These are phyloP conservation scores for Crematogaster levior DNA, from an alignment of 2,888 invertebrate genomes.

Conservation along the genomic window DNA sequence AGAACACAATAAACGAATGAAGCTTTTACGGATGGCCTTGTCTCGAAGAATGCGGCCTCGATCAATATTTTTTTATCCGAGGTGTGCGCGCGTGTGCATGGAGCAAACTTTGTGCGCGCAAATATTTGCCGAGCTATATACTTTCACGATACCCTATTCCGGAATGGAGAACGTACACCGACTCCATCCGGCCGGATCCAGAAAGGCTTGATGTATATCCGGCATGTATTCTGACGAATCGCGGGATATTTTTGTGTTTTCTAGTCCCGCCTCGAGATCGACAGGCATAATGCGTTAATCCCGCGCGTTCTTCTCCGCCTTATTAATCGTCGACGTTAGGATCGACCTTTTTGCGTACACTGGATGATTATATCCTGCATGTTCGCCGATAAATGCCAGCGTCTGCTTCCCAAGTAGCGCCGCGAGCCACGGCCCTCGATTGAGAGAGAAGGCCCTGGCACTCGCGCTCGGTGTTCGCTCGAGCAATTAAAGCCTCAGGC, in stretches of 20 bases:
- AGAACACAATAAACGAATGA: conserved; percentile 22
- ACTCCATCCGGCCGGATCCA: neutral
- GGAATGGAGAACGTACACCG: neutral
- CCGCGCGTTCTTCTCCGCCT: neutral
- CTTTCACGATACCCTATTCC: conserved; percentile 21
- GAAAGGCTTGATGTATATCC: neutral
- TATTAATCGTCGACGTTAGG: conserved; percentile 33
- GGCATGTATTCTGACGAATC: neutral
- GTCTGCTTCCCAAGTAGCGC: conserved; percentile 29
- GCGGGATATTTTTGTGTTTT: neutral
- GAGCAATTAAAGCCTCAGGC: conserved; percentile 45
- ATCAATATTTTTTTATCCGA: conserved; percentile 31
- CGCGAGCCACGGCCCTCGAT: conserved; percentile 37
- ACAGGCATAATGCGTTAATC: neutral
- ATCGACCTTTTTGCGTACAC: conserved; percentile 18
- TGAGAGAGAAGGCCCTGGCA: conserved; percentile 9
- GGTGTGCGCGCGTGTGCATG: neutral
- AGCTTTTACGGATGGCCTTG: conserved; percentile 29
- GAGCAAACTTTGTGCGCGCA: conserved; percentile 21
- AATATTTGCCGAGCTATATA: conserved; percentile 37
- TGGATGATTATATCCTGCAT: conserved; percentile 32
- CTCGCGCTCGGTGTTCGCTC: conserved; percentile 7
- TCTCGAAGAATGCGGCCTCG: conserved; percentile 28
- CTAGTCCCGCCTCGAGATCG: neutral
- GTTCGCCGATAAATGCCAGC: conserved; percentile 35